phyloP scores from a whole-genome alignment of 2,113 vertebrate genomes.

The Philantomba maxwellii region DNA sequence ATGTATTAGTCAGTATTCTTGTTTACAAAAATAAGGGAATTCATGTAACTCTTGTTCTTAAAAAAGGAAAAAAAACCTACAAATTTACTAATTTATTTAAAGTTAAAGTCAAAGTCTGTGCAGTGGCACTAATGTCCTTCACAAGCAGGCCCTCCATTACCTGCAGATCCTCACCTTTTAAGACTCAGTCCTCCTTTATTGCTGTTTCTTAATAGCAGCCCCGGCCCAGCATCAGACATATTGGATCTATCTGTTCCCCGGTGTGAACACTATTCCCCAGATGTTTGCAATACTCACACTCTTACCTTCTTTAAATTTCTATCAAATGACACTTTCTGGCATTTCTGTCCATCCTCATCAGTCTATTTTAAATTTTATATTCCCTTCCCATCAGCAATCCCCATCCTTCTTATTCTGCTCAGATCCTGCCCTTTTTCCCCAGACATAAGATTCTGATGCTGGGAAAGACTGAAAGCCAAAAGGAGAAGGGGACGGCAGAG shows the following conservation, averaged over 20 bases:
- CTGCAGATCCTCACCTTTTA: not conserved
- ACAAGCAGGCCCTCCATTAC: rapidly evolving
- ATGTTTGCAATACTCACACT: rapidly evolving
- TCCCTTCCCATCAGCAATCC: rapidly evolving
- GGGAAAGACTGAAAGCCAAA: not conserved
- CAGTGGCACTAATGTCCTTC: rapidly evolving
- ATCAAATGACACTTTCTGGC: not conserved
- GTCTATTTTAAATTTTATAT: not conserved
- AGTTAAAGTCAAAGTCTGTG: not conserved
- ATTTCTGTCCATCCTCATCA: not conserved
- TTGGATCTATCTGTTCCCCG: not conserved
- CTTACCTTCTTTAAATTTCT: too few relatives aligned
- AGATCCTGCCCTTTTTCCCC: not conserved
- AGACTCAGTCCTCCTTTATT: not conserved
- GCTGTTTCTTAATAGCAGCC: not conserved
- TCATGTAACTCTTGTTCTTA: too few relatives aligned
- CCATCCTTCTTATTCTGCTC: not conserved
- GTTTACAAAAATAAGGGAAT: too few relatives aligned
- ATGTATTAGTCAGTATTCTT: too few relatives aligned
- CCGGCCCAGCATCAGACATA: rapidly evolving
- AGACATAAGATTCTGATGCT: not conserved
- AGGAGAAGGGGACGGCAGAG: not conserved
- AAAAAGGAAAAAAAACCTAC: too few relatives aligned
- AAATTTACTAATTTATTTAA: not conserved
- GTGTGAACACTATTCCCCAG: not conserved